Conservation (phyloP, 2,888 invertebrate genomes). For the Campoplex nolae region DNA sequence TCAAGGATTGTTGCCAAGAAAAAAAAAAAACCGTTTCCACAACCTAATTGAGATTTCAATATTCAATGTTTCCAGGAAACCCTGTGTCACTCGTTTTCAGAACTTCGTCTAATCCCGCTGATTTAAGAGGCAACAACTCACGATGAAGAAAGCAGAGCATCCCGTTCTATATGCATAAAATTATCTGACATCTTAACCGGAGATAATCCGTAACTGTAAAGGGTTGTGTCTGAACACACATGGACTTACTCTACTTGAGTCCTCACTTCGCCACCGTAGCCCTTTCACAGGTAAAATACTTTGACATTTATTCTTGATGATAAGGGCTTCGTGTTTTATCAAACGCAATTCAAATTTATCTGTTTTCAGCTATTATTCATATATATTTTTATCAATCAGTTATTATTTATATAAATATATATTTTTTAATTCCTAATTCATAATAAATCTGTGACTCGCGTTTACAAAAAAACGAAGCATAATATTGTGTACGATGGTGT, state of each 20-base stretch:
- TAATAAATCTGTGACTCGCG: neutral
- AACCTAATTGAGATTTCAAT: neutral
- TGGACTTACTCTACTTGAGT: constrained; percentile 23
- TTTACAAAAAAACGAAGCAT: neutral
- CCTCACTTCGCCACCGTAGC: neutral
- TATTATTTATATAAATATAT: neutral
- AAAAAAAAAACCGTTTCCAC: neutral
- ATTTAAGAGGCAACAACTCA: neutral
- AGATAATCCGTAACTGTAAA: neutral
- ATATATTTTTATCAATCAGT: neutral
- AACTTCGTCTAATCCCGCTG: neutral
- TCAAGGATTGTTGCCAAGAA: neutral
- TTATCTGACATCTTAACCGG: neutral
- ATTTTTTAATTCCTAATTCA: neutral
- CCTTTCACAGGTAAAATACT: neutral
- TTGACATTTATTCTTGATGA: neutral
- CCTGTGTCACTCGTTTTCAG: no score
- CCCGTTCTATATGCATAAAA: neutral
- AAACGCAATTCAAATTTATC: neutral
- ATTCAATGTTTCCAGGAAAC: neutral
- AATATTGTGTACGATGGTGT: neutral
- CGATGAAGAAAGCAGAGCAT: constrained; percentile 1
- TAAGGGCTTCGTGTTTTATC: neutral
- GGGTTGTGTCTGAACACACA: constrained; percentile 40
- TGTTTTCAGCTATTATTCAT: neutral